phyloP scores from a whole-genome alignment of 2,113 vertebrate genomes.

The Mohoua ochrocephala region DNA sequence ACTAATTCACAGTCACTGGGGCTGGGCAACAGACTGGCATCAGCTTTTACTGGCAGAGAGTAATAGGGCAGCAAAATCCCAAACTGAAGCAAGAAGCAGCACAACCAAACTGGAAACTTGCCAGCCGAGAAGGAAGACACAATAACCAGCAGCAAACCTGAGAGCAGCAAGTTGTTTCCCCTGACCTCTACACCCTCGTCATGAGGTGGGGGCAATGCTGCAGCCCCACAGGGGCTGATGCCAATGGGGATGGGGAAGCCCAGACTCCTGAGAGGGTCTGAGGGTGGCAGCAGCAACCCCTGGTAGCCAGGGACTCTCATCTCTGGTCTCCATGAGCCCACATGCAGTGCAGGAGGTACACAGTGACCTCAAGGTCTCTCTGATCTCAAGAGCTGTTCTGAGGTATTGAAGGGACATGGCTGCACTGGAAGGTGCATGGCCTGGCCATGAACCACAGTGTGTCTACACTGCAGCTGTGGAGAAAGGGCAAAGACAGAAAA shows the following conservation, averaged over 20 bases:
- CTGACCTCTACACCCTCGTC: background rate
- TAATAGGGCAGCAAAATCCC: background rate
- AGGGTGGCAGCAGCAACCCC: background rate
- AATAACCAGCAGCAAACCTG: background rate
- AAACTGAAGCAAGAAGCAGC: background rate
- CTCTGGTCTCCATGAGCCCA: background rate
- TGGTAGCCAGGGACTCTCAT: background rate
- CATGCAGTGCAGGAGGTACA: background rate
- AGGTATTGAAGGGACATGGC: background rate
- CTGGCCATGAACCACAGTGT: background rate
- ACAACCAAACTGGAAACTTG: background rate
- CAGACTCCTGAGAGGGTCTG: background rate
- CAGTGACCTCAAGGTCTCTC: background rate
- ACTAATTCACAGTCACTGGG: background rate
- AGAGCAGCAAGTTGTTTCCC: background rate
- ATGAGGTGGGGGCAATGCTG: background rate
- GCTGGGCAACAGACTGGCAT: background rate
- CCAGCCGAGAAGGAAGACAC: background rate
- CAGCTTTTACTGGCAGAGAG: background rate
- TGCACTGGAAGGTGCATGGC: rapidly evolving
- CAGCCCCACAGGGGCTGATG: background rate
- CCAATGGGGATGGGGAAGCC: background rate
- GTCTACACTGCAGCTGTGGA: background rate
- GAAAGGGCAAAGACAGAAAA: background rate
- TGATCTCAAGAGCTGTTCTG: background rate